Evolutionary conservation across 2,888 invertebrate genomes (phyloP), one percentile per base, ranked within the genome.

Genomic region (Philereme vetulata): DNA sequence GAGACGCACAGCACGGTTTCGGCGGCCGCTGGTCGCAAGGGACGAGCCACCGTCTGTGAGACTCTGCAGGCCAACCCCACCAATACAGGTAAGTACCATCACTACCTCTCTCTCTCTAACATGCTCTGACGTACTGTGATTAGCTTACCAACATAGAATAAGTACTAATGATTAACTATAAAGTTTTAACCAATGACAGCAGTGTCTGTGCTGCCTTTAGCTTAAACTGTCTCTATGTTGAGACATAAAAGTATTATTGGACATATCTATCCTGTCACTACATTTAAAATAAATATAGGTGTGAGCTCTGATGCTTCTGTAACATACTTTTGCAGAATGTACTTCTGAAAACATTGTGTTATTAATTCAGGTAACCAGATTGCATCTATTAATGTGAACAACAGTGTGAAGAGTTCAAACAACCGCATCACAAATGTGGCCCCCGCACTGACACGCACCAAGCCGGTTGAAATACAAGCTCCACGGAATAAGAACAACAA

Each of bases 1-100:
- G 82, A 82, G 68, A 80, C 83, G 0, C 90, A 88, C 73, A 91
- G 90, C 70, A 90, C 90, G 0, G 87, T 90, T 10, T 81, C 88
- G 1, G 85, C 89, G 11, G 5, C 80, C 6, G 89, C 88, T 64
- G 71, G 62, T 43, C 89, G 88, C 71, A 88, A 86, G 66, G 72
- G 68, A 0, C 80, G 85, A 11, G 84, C 90, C 9, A 86, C 90
- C 1, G 88, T 91, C 4, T 88, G 88, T 64, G 92, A 92, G 68
- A 86, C 80, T 33, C 71, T 89, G 47, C 87, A 89, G 66, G 86
- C 89, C 10, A 86, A 81, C 64, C 85, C 83, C 9, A 75, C 86
- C 11, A 81, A 71, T 38, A 72, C 84, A 7, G 78, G 75, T 69
- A 21, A 45, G 51, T n/a, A 46, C 32, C 45, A 21, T 21, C 21